A percentile compares a stretch with the other conserved stretches of the same genome.
phyloP scores from a whole-genome alignment of 2,888 invertebrate genomes.

The Priocnemis perturbator region DNA sequence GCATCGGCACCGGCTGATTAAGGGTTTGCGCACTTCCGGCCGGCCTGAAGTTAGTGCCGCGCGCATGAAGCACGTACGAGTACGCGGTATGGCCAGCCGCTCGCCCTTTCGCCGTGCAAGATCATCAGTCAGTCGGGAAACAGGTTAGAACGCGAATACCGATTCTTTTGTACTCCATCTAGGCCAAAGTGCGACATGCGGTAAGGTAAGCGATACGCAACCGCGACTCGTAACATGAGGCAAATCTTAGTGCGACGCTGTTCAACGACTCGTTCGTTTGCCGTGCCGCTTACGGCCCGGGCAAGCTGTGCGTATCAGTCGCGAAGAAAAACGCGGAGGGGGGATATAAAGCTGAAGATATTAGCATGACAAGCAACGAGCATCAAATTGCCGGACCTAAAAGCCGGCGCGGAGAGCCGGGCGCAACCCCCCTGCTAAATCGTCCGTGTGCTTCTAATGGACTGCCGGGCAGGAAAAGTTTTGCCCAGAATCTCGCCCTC shows the following conservation, averaged over 20 bases:
- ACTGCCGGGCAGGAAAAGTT: constrained; percentile 64
- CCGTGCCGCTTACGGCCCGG: not conserved
- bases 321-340: constrained; percentile 46
- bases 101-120: too few relatives aligned
- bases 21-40: too few relatives aligned
- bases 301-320: not conserved
- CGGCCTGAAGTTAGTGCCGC: too few relatives aligned
- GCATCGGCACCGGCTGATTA: too few relatives aligned
- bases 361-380: constrained; percentile 72
- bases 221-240: not conserved
- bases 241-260: not conserved
- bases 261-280: constrained; percentile 7
- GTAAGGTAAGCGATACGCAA: too few relatives aligned
- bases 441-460: constrained; percentile 73
- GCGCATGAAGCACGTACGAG: too few relatives aligned
- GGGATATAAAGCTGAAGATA: constrained; percentile 64
- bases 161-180: too few relatives aligned
- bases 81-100: too few relatives aligned
- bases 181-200: too few relatives aligned
- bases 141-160: too few relatives aligned
- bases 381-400: constrained; percentile 73
- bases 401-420: constrained; percentile 58
- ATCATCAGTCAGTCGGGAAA: too few relatives aligned
- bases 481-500: constrained; percentile 49
- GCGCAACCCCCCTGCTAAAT: constrained; percentile 66